Evolutionary conservation across 2,888 invertebrate species (phyloP).

Genomic region (Seira musarum): DNA sequence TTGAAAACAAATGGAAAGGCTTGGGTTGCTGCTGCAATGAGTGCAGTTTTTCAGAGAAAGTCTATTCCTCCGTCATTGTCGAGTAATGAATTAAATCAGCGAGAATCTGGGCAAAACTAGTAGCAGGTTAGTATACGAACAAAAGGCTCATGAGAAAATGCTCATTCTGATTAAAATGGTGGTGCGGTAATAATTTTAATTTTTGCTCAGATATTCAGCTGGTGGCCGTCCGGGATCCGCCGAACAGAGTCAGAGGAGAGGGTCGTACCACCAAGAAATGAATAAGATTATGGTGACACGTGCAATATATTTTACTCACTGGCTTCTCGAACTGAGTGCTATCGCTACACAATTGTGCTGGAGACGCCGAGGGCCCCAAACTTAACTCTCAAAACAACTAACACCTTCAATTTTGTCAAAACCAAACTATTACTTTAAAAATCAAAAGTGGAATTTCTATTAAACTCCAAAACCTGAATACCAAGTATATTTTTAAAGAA

Average conservation of each 20-base stretch:
- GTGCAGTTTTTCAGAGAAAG: constrained; percentile 54
- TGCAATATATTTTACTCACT: constrained; percentile 67
- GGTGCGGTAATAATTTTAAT: too few relatives aligned
- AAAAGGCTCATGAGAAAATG: background rate
- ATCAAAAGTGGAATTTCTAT: too few relatives aligned
- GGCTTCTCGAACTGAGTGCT: constrained; percentile 68
- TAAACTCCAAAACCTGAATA: too few relatives aligned
- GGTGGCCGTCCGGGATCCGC: constrained; percentile 31
- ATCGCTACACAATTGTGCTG: constrained; percentile 66
- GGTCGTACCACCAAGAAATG: constrained; percentile 32
- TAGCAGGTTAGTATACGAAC: background rate
- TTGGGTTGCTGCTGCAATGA: constrained; percentile 44
- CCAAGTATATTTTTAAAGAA: too few relatives aligned
- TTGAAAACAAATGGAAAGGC: constrained; percentile 42
- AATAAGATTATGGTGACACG: constrained; percentile 61
- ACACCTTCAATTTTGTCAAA: too few relatives aligned
- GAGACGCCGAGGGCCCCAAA: too few relatives aligned
- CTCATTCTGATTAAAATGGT: too few relatives aligned
- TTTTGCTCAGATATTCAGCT: background rate
- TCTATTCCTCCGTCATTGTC: background rate
- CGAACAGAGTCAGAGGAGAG: constrained; percentile 6
- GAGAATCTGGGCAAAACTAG: constrained; percentile 38
- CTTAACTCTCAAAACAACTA: too few relatives aligned
- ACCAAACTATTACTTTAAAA: too few relatives aligned
- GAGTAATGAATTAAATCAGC: background rate